phyloP scores from a whole-genome alignment of 2,797 vertebrate species.

The Hephaestus fuliginosus region DNA sequence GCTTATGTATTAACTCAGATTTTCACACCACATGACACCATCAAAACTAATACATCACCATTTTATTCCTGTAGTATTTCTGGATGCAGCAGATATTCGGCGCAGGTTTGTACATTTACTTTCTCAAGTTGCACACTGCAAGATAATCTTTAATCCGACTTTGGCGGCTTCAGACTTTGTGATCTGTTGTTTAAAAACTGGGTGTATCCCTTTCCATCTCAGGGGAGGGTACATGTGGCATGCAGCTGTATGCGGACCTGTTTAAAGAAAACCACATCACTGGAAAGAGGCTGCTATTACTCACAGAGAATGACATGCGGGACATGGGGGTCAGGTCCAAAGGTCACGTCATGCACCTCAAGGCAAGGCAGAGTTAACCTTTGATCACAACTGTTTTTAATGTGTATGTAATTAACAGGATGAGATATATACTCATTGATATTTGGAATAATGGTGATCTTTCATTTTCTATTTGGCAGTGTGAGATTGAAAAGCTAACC shows the following conservation, averaged over 20 bases:
- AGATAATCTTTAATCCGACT: conserved; percentile 2
- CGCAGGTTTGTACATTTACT: conserved; percentile 86
- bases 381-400: conserved; percentile 10
- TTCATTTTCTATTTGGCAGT: conserved; percentile 81
- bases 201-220: conserved; percentile 27
- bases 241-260: conserved; percentile 91
- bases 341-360: conserved; percentile 97
- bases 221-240: conserved; percentile 89
- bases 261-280: conserved; percentile 98
- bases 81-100: conserved; percentile 96
- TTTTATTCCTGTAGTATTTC: conserved; percentile 89
- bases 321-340: conserved; percentile 97
- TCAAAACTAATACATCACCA: conserved; percentile 23
- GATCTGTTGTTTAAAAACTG: not conserved
- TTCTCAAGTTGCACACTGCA: not conserved
- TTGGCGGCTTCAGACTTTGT: not conserved
- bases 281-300: conserved; percentile 92
- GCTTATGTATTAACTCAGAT: not conserved
- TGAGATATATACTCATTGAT: conserved; percentile 4
- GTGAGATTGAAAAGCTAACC: conserved; percentile 95
- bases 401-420: conserved; percentile 3
- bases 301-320: conserved; percentile 93
- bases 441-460: conserved; percentile 13
- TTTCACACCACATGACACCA: not conserved
- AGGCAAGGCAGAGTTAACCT: conserved; percentile 83